Base-by-base conservation (phyloP, 92 coral and sea anemone species). In the Isaurus tuberculatus region DNA sequence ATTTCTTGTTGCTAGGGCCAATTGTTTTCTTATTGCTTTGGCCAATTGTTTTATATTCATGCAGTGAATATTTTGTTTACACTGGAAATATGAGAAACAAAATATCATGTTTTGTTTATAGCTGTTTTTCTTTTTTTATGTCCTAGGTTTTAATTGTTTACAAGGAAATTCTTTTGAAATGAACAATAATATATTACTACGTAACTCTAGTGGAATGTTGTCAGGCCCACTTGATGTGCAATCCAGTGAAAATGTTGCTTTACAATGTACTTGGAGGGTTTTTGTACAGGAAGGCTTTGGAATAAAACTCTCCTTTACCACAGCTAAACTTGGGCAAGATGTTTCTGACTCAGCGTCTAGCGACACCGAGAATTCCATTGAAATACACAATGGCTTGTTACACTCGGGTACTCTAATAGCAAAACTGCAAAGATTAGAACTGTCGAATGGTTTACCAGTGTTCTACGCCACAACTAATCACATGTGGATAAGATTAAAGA, bases 151-250 rank as follows among this genome's bases (percentile, higher is more conserved):
- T 44, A 27, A 23, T 20, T 72, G 79, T 57, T 72, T 57, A 14
- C 25, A 20, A 72, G 49, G 37, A 8, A 72, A 72, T 72, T 72
- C 79, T 10, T 5, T 34, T 48, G 79, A 72, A 72, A 72, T 30
- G 23, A 72, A 72, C 42, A 72, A 72, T 28, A 72, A 72, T 49
- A 72, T 72, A 4, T 72, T 72, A 30, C 63, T 72, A 61, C 63
- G 10, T 34, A 31, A 27, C 40, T 72, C 64, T 11, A 30, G 61
- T 16, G 79, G 79, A 28, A 13, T 43, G n/a, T 14, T 72, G 13
- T 46, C 79, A 2, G 79, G 79, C n/a, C 79, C 79, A 14, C 23
- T 42, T 26, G 79, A 72, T 17, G 79, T 72, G 22, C 30, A 33
- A 46, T 72, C 79, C 31, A 46, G 63, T 22, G 4, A 30, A 46